Evolutionary conservation across 2,888 invertebrate genomes (phyloP).

Genomic region (Xanthostigma xanthostigma): DNA sequence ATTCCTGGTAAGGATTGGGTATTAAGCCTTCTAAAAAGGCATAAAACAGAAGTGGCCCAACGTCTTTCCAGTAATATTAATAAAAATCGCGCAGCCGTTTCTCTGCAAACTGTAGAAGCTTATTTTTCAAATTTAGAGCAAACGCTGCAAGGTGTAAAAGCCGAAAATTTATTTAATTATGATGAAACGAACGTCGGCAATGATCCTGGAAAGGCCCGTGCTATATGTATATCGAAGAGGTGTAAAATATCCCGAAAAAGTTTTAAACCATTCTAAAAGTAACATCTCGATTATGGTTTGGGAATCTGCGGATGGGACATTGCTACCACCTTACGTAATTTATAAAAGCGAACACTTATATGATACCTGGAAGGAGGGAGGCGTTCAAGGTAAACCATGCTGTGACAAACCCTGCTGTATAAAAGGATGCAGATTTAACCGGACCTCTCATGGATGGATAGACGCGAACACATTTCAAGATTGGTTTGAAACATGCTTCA

Average conservation of each 20-base stretch:
- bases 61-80: conserved; percentile 8
- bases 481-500: conserved; percentile 17
- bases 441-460: conserved; percentile 24
- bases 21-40: conserved; percentile 11
- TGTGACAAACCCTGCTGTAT: conserved; percentile 10
- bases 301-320: conserved; percentile 21
- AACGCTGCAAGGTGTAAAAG: conserved; percentile 12
- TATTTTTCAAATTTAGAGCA: conserved; percentile 15
- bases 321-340: conserved; percentile 25
- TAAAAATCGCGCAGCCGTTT: conserved; percentile 2
- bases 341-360: conserved; percentile 26
- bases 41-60: conserved; percentile 11
- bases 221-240: conserved; percentile 19
- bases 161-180: conserved; percentile 8
- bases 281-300: conserved; percentile 24
- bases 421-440: conserved; percentile 20
- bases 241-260: no score
- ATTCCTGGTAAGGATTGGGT: conserved; percentile 14
- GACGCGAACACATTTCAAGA: conserved; percentile 21
- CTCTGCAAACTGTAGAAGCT: background rate
- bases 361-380: conserved; percentile 24
- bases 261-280: conserved; percentile 22
- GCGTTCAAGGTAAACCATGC: conserved; percentile 19
- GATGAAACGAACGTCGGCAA: conserved; percentile 3
- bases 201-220: conserved; percentile 10